Percentiles rank a stretch among this genome's conserved stretches.
These are phyloP conservation scores for Falco columbarius DNA, from an alignment of 2,797 vertebrate species.

Conservation along the genomic window DNA sequence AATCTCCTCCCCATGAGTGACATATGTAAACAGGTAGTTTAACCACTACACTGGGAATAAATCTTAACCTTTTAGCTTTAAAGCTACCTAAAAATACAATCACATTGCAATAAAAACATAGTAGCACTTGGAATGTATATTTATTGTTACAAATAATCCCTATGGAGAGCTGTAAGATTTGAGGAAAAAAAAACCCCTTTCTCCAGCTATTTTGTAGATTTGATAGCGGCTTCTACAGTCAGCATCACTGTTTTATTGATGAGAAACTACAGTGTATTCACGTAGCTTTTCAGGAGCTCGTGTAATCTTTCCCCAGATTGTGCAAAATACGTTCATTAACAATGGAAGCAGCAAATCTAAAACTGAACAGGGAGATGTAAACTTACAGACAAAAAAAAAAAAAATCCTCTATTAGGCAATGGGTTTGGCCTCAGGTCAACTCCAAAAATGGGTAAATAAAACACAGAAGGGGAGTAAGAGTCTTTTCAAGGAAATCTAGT, in stretches of 20 bases:
- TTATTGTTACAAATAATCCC: not conserved
- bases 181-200: not conserved
- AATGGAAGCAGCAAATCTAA: not conserved
- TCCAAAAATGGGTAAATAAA: not conserved
- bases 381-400: not conserved
- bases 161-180: not conserved
- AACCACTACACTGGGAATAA: not conserved
- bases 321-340: not conserved
- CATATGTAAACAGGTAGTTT: not conserved
- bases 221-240: not conserved
- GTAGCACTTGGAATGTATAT: not conserved
- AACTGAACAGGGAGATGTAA: not conserved
- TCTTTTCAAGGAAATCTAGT: not conserved
- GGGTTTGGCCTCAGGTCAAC: not conserved
- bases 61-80: constrained; percentile 25
- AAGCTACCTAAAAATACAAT: not conserved
- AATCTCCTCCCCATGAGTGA: not conserved
- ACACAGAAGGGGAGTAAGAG: not conserved
- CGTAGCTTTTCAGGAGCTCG: not conserved
- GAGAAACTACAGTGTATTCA: not conserved
- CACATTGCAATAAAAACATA: not conserved
- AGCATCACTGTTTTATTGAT: not conserved
- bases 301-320: not conserved
- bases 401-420: not conserved
- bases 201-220: not conserved